Evolutionary conservation across 2,797 vertebrate species (phyloP).

Genomic region (Labroides dimidiatus): DNA sequence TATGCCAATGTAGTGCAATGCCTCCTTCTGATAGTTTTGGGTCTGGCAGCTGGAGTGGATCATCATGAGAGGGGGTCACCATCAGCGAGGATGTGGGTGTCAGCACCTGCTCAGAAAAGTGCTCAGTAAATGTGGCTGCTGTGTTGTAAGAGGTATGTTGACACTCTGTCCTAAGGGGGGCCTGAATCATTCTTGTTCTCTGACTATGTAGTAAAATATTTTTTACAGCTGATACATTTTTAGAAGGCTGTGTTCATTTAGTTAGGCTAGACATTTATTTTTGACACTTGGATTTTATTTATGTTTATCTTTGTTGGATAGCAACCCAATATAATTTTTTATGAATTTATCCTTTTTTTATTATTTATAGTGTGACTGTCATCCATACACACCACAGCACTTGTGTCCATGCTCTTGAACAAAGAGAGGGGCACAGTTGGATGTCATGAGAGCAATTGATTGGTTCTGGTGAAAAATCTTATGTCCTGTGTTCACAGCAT

Average conservation of each 20-base stretch:
- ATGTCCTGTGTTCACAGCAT: no score
- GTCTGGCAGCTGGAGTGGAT: conserved; percentile 67
- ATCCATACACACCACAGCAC: no score
- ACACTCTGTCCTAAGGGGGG: conserved; percentile 23
- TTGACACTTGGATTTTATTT: neutral
- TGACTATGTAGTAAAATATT: neutral
- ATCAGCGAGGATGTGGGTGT: conserved; percentile 88
- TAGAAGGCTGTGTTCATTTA: neutral
- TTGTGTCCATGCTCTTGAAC: no score
- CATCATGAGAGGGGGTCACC: conserved; percentile 88
- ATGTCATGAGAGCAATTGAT: no score
- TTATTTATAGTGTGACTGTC: neutral
- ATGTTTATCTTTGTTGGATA: no score
- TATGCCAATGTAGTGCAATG: conserved; percentile 56
- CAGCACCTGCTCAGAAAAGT: conserved; percentile 90
- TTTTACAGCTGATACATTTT: neutral
- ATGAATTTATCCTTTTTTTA: no score
- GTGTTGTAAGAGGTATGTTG: conserved; percentile 88
- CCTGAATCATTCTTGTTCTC: neutral
- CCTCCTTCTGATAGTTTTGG: conserved; percentile 51
- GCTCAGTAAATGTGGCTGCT: conserved; percentile 90
- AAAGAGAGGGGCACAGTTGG: no score
- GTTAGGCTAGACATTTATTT: neutral
- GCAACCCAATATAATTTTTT: no score
- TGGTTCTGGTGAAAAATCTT: no score